Evolutionary conservation across 2,888 invertebrate species (phyloP).

Genomic region (Erebia ligea): DNA sequence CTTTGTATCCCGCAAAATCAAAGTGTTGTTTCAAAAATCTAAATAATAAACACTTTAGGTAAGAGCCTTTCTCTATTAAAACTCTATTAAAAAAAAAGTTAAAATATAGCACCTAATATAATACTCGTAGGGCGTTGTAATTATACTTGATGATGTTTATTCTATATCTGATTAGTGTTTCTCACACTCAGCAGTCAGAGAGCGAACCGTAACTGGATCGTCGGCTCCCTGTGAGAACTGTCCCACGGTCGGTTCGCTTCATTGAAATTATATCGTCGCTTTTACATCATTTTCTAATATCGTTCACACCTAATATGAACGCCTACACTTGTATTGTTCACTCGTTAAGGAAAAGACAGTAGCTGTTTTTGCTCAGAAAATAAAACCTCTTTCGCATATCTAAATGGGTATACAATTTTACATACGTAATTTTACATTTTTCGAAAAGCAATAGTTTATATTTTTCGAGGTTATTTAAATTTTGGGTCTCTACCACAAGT

Average conservation of each 20-base stretch:
- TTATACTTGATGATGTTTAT: conserved; percentile 47
- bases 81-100: background rate
- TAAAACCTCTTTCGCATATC: conserved; percentile 5
- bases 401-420: background rate
- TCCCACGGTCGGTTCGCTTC: conserved; percentile 63
- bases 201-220: conserved; percentile 68
- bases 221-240: conserved; percentile 64
- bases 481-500: no score
- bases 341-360: background rate
- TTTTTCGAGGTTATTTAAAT: no score
- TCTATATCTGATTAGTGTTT: conserved; percentile 55
- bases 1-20: no score
- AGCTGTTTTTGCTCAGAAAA: background rate
- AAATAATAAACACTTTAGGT: no score
- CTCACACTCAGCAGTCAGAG: conserved; percentile 56
- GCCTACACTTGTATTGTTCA: conserved; percentile 12
- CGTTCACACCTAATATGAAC: conserved; percentile 23
- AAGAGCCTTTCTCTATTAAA: background rate
- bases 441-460: no score
- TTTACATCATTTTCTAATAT: conserved; percentile 33
- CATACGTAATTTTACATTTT: background rate
- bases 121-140: conserved; percentile 38
- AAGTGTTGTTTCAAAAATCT: no score
- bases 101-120: background rate
- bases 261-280: conserved; percentile 56